phyloP scores from a whole-genome alignment of 2,797 vertebrate genomes.

The Dermochelys coriacea region DNA sequence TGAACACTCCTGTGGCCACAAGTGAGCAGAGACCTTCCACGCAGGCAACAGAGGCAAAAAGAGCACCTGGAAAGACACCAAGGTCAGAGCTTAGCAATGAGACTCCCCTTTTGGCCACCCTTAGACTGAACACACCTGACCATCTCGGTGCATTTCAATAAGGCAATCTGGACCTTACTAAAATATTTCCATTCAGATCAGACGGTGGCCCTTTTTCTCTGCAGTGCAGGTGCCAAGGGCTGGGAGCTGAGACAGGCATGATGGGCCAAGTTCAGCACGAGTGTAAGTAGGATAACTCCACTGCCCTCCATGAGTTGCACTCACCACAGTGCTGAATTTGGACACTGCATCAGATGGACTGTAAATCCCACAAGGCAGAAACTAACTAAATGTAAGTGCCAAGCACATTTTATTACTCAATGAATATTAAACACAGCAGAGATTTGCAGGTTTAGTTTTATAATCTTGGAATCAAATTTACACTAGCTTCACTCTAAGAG shows the following conservation, averaged over 20 bases:
- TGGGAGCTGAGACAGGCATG: not conserved
- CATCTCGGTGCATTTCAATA: not conserved
- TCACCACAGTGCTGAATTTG: not conserved
- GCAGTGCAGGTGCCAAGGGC: rapidly evolving
- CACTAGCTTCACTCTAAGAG: rapidly evolving
- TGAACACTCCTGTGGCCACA: conserved; percentile 88
- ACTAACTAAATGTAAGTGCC: not conserved
- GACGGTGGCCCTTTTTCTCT: not conserved
- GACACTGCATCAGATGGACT: not conserved
- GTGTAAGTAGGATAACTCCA: not conserved
- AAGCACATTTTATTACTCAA: conserved; percentile 20
- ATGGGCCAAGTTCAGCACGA: not conserved
- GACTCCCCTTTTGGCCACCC: not conserved
- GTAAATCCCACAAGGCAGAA: not conserved
- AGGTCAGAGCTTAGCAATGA: not conserved
- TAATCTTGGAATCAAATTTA: not conserved
- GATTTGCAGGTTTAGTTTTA: not conserved
- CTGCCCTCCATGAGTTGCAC: not conserved
- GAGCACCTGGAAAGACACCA: conserved; percentile 80
- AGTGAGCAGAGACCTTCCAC: conserved; percentile 89
- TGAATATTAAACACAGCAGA: conserved; percentile 51
- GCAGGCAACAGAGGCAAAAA: conserved; percentile 94
- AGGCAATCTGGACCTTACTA: not conserved
- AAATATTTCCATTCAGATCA: not conserved
- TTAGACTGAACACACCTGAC: not conserved